Base-by-base conservation (phyloP, 2,113 vertebrate genomes). In the Hippocampus zosterae region DNA sequence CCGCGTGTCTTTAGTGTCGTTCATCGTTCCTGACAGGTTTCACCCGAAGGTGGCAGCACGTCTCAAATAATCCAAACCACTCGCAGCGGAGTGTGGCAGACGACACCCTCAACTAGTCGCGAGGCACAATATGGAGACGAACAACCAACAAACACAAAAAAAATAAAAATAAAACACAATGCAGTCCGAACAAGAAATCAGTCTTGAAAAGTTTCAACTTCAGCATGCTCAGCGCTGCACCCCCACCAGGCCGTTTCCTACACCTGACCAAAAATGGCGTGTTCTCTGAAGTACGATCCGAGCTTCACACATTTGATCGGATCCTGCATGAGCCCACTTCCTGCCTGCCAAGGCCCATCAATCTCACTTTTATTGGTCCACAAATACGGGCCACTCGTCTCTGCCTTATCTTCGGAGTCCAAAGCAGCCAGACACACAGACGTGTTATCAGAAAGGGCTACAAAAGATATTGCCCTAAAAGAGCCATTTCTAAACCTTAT, bases 11-110 rank as follows among this genome's bases (percentile, higher is more conserved):
- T 29, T 29, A 3, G 29, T 33, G 4, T 33, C 29, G 29, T 5
- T 33, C 29, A 33, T 33, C 29, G 4, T 33, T 33, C 29, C 29
- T 5, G 33, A 37, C 5, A 6, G 33, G 5, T 37, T 37, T 37
- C 33, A 6, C 82, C 88, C 85, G 44, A 53, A 80, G 88, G 73
- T 79, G 86, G 84, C 86, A 83, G 75, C 66, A 77, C 78, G 37
- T 46, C 16, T 46, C 59, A 72, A 37, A 37, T 37, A 67, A 56
- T 56, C 10, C 13, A 56, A 56, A 25, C n/a, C 12, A 8, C 52
- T 2, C 10, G 1, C n/a, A 25, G 18, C 46, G 15, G 5, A 18
- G 6, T 15, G 10, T 44, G 33, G 33, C 33, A 37, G 33, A 37
- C 33, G 6, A 37, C 33, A 37, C 33, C 33, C 33, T 37, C 33